These are phyloP conservation scores for Drosophila lacertosa DNA, from an alignment of 1,140 invertebrate species.

Conservation along the genomic window DNA sequence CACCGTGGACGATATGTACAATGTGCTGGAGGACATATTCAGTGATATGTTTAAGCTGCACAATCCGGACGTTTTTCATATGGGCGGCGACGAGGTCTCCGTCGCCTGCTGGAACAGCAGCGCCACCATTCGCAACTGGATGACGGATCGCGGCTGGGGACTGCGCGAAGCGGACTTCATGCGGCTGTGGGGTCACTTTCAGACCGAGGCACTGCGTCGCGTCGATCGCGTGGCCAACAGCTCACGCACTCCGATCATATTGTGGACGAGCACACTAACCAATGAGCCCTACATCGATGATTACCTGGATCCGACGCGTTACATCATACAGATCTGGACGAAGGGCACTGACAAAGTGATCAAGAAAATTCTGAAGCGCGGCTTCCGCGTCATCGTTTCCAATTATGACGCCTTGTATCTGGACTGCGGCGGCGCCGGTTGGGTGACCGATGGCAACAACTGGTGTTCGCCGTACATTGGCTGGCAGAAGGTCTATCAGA, in stretches of 20 bases:
- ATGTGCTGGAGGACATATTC: conserved; percentile 89
- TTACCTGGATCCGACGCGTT: conserved; percentile 89
- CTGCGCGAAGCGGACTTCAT: conserved; percentile 87
- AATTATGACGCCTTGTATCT: conserved; percentile 94
- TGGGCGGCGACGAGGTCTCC: conserved; percentile 94
- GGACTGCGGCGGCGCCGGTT: conserved; percentile 90
- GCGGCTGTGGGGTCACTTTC: conserved; percentile 91
- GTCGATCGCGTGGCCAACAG: conserved; percentile 85
- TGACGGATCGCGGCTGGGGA: conserved; percentile 86
- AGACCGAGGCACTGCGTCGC: conserved; percentile 87
- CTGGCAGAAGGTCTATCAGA: conserved; percentile 94
- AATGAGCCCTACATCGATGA: conserved; percentile 87
- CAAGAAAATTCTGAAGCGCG: conserved; percentile 87
- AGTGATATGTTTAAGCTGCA: conserved; percentile 87
- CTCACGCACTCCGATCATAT: conserved; percentile 86
- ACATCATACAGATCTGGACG: conserved; percentile 94
- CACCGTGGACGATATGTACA: conserved; percentile 89
- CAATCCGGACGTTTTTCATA: conserved; percentile 92
- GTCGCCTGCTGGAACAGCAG: conserved; percentile 91
- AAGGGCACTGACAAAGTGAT: conserved; percentile 87
- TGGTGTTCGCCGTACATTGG: conserved; percentile 95
- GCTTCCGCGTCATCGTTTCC: conserved; percentile 91
- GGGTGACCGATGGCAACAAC: conserved; percentile 89
- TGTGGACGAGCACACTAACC: conserved; percentile 94
- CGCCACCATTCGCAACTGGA: conserved; percentile 88